Evolutionary conservation across 2,113 vertebrate species (phyloP).

Genomic region (Mastomys coucha): DNA sequence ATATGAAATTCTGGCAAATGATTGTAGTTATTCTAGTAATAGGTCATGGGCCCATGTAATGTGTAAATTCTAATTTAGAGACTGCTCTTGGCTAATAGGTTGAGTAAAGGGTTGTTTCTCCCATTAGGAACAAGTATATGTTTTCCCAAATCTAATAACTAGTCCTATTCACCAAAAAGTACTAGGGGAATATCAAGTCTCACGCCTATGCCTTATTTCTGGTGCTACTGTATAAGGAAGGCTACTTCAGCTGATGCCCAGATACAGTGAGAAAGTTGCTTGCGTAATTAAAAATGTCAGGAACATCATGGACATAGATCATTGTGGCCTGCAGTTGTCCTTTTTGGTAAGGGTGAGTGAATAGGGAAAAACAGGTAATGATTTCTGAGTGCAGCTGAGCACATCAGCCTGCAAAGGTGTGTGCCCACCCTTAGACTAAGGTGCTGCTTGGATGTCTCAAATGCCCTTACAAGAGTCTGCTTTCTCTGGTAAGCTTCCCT

Average conservation of each 20-base stretch:
- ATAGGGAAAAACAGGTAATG: too few species aligned
- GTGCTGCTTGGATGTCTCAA: background rate
- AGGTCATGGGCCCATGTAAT: background rate
- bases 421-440: background rate
- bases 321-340: background rate
- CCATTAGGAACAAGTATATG: background rate
- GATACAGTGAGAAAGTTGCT: too few species aligned
- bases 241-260: background rate
- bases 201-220: background rate
- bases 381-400: background rate
- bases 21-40: background rate
- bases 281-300: background rate
- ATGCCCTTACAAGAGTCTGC: background rate
- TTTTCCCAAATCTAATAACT: background rate
- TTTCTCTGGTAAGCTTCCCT: rapidly evolving
- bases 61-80: background rate
- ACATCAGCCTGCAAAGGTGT: background rate
- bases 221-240: background rate
- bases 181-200: background rate
- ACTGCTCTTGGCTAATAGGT: background rate
- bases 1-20: background rate
- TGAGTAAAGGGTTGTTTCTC: background rate
- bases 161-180: background rate
- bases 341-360: too few species aligned
- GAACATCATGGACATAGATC: too few species aligned